Base-by-base conservation (phyloP, 2,113 vertebrate species). In the Oncorhynchus kisutch region DNA sequence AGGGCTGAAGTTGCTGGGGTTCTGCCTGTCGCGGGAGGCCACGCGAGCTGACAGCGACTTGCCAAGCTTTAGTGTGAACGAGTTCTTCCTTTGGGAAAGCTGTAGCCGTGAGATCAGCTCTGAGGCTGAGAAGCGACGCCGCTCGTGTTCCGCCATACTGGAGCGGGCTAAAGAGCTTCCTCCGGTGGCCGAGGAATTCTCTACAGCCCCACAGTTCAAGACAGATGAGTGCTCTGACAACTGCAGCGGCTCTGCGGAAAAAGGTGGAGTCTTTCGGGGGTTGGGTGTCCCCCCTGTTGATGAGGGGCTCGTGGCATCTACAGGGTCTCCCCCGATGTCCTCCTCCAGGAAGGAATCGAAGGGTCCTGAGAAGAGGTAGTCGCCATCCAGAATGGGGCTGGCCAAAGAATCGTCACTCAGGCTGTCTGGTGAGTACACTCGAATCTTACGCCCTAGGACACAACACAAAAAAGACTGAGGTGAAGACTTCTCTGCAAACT, bases 91-190 rank as follows among this genome's bases (percentile, higher is more conserved):
- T 71, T 95, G 95, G 4, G 93, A 93, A 20, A 95, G 93, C 86
- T 97, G 95, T 20, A 97, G 91, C 67, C 95, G 91, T 3, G 93
- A 95, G 85, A 97, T 95, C 25, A 97, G 92, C 70, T 96, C 95
- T 0, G 95, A 96, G 12, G 95, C 96, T 0, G 96, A 97, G 92
- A 97, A 96, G n/a, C 95, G 93, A 71, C 96, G 88, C 9, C 95
- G 91, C 80, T 96, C 96, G 0, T 94, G 92, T 51, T 95, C 95
- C 1, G 70, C 78, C 12, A 84, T 86, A 1, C 83, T 88, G 70
- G 74, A 54, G 5, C 79, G 87, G 2, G 81, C 54, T 49, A 82
- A 70, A 66, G 78, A 74, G 60, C 73, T 81, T 13, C 78, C 80
- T 27, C 73, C 83, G 1, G 74, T 54, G 11, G 88, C 66, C 1